These are phyloP conservation scores for Cerastis leucographa DNA, from an alignment of 2,888 invertebrate genomes.

Conservation along the genomic window DNA sequence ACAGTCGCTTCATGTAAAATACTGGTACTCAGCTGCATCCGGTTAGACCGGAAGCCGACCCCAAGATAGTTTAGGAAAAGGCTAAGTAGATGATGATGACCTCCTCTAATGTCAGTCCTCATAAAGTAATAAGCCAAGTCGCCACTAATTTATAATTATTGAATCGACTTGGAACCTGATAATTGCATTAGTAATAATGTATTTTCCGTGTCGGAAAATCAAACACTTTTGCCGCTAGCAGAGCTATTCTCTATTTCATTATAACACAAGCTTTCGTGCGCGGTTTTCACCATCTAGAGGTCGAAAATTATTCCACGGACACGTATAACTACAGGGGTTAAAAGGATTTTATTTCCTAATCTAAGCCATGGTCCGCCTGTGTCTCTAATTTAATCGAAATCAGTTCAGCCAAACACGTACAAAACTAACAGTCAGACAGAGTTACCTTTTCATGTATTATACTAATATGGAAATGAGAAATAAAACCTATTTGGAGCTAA, in stretches of 20 bases:
- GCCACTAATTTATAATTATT: neutral
- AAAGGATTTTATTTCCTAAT: neutral
- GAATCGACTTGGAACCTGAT: neutral
- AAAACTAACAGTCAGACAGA: neutral
- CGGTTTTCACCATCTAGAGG: neutral
- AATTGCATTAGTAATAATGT: slow-evolving; percentile 20
- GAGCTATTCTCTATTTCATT: neutral
- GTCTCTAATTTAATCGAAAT: neutral
- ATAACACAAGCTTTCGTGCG: neutral
- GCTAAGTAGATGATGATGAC: too few relatives aligned
- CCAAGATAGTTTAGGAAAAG: too few relatives aligned
- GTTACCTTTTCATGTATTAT: neutral
- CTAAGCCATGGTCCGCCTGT: too few relatives aligned
- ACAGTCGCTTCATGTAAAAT: too few relatives aligned
- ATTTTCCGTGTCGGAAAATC: neutral
- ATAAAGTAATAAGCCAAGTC: neutral
- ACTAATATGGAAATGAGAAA: neutral
- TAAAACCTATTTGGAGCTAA: neutral
- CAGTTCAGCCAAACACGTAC: neutral
- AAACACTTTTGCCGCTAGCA: neutral
- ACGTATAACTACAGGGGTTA: neutral
- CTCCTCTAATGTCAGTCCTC: neutral
- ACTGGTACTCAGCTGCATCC: too few relatives aligned
- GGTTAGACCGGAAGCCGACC: too few relatives aligned
- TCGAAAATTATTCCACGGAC: neutral